Percentiles rank a stretch among this genome's conserved stretches.
phyloP scores from a whole-genome alignment of 2,888 invertebrate species.

The Aspidapion aeneum region DNA sequence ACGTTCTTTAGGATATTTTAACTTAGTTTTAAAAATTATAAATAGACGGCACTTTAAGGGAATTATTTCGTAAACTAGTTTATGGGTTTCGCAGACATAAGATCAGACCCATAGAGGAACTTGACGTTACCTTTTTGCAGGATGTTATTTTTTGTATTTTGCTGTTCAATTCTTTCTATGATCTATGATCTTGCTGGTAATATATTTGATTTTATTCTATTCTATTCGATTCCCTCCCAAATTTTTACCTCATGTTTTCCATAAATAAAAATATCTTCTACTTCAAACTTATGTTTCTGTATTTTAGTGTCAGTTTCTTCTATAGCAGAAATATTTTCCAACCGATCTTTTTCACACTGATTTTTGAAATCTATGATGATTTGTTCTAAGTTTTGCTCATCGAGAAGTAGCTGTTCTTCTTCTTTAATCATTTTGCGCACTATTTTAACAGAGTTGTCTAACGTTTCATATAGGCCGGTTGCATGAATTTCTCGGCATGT shows the following conservation, averaged over 20 bases:
- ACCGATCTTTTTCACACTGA: constrained; percentile 24
- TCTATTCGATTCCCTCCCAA: no score
- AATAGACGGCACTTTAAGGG: no score
- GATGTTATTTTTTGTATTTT: no score
- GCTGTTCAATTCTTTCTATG: no score
- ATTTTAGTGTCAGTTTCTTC: constrained; percentile 30
- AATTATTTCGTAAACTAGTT: no score
- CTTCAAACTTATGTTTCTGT: constrained; percentile 27
- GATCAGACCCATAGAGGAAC: no score
- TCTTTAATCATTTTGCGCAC: constrained; percentile 25
- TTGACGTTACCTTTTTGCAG: no score
- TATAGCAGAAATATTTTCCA: constrained; percentile 26
- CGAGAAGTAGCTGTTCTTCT: constrained; percentile 24
- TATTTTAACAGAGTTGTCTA: constrained; percentile 15
- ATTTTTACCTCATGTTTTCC: constrained; percentile 21
- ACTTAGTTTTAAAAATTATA: no score
- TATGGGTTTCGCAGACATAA: no score
- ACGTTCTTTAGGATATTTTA: no score
- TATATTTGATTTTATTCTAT: no score
- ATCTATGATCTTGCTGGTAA: no score
- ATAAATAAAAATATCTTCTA: constrained; percentile 28
- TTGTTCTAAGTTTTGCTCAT: constrained; percentile 22
- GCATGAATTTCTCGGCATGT: constrained; percentile 23
- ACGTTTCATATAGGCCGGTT: constrained; percentile 12
- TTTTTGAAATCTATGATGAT: constrained; percentile 26